Percentiles rank a stretch among this genome's conserved stretches.
Evolutionary conservation across 2,797 vertebrate species (phyloP).

Genomic region (Ctenochaetus hawaiiensis): DNA sequence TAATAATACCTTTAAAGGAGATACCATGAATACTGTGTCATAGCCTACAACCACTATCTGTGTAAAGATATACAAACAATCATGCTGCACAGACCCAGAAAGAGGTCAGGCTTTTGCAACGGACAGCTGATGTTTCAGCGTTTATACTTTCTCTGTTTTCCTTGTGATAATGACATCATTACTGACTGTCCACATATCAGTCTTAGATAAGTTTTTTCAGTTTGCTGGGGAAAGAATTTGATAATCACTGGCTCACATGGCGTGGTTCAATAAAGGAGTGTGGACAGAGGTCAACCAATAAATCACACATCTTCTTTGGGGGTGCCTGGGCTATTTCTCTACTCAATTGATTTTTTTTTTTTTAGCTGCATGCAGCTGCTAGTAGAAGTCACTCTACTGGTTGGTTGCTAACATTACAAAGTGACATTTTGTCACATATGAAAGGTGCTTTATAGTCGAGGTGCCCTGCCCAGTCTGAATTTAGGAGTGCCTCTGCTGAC

Average conservation of each 20-base stretch:
- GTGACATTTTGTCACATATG: neutral
- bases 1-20: conserved; percentile 12
- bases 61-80: conserved; percentile 20
- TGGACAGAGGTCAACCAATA: neutral
- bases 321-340: neutral
- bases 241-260: conserved; percentile 3
- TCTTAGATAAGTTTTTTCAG: conserved; percentile 26
- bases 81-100: neutral
- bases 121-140: neutral
- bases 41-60: neutral
- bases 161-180: conserved; percentile 15
- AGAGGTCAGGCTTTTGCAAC: neutral
- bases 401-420: neutral
- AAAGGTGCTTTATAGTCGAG: neutral
- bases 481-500: neutral
- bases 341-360: neutral
- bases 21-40: neutral
- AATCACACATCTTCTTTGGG: neutral
- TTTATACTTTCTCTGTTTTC: neutral
- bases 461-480: neutral
- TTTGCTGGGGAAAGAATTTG: conserved; percentile 4
- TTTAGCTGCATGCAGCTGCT: neutral
- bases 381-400: neutral
- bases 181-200: conserved; percentile 28
- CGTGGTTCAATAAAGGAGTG: neutral